Conservation (phyloP, 2,113 vertebrate species). For the Rostratula benghalensis region DNA sequence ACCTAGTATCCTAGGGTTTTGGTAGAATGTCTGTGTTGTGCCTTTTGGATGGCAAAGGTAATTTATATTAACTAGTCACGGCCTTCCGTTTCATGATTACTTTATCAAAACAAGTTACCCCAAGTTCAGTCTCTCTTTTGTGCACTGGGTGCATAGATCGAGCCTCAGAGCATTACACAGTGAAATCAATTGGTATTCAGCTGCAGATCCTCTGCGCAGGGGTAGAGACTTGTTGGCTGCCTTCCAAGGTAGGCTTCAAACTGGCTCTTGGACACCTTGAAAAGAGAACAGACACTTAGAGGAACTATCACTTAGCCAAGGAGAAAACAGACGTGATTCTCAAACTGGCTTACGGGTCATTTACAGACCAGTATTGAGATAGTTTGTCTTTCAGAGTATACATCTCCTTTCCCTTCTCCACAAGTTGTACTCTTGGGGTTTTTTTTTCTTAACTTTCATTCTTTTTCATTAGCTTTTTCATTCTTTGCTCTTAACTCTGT, state of each 20-base stretch:
- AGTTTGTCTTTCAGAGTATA: not conserved
- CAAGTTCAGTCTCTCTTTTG: not conserved
- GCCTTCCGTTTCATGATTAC: not conserved
- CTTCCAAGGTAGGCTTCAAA: constrained; percentile 24
- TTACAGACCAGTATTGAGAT: not conserved
- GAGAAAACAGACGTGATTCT: not conserved
- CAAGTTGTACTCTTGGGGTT: not conserved
- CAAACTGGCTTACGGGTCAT: not conserved
- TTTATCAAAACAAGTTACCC: not conserved
- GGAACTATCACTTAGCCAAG: not conserved
- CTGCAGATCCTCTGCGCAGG: not conserved
- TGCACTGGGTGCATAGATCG: not conserved
- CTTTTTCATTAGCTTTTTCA: no score
- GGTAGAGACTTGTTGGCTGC: constrained; percentile 4
- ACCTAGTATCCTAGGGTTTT: not conserved
- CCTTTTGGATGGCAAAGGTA: not conserved
- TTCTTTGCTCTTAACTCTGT: not conserved
- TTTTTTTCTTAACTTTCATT: not conserved
- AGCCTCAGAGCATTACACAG: not conserved
- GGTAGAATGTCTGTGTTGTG: not conserved
- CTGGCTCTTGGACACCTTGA: not conserved
- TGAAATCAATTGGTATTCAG: constrained; percentile 15
- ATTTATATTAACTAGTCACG: not conserved
- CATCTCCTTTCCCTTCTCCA: not conserved
- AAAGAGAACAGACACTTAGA: not conserved